Evolutionary conservation across 2,113 vertebrate genomes (phyloP), one percentile per base, ranked within the genome.

Genomic region (Pachypanchax playfairii): DNA sequence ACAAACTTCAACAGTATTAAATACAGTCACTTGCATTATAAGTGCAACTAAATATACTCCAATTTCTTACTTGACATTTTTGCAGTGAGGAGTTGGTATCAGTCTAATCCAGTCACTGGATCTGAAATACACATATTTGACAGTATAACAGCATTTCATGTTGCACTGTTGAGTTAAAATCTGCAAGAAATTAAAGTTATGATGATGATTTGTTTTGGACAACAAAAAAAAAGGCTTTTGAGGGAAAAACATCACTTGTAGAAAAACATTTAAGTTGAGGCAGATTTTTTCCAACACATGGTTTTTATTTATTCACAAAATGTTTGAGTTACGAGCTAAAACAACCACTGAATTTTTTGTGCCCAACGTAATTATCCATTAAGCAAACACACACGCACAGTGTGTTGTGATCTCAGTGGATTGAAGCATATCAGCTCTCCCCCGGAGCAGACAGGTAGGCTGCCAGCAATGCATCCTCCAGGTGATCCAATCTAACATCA

Each of bases 21-120:
- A 4, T 13, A 36, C 25, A 47, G n/a, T n/a, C n/a, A n/a, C n/a
- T 12, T 44, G 25, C 18, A 24, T 41, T 48, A 22, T 6, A 22
- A 33, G 3, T 21, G n/a, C n/a, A n/a, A n/a, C n/a, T 3, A 13
- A 50, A 42, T 39, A 26, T 35, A 29, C 53, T 29, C 39, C 51
- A 38, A 35, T 6, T 65, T 12, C 87, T 89, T 89, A 89, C 88
- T 89, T 85, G 88, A 89, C 88, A 89, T 89, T 25, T 76, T 68
- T 60, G 75, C 17, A 49, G 78, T 22, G 62, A 51, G 54, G 53
- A 56, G 47, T n/a, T 13, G 59, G 65, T 18, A 7, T 86, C 80
- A 87, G 43, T 83, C 68, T 60, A 21, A 54, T 48, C 48, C 82
- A 0, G 61, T 71, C 83, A 84, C 83, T 55, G 57, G 54, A 65